Base-by-base conservation (phyloP, 2,888 invertebrate genomes). In the Mimachlamys varia region DNA sequence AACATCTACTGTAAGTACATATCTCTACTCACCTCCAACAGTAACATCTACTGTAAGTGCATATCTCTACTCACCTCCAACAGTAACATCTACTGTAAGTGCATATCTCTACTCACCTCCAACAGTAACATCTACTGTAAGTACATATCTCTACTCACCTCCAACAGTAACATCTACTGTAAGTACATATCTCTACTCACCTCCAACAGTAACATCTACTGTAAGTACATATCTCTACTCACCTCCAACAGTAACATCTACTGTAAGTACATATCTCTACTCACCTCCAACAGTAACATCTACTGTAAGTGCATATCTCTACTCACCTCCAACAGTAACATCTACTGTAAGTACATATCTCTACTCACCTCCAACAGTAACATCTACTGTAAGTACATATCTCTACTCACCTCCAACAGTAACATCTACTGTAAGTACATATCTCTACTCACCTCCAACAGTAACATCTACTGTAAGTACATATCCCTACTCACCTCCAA, bases 111-210 rank as follows among this genome's bases (percentile, higher is more conserved):
- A 13, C 96, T 98, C 89, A 97, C 97, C 0, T 97, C 98, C 3
- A 97, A 98, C 96, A 98, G 97, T 93, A 96, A 97, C 91, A 96
- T 96, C 37, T 97, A n/a, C n/a, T n/a, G n/a, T n/a, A n/a, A n/a
- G n/a, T n/a, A n/a, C n/a, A n/a, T 98, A 12, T 98, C 98, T 0
- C 97, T 98, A 13, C 96, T 98, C 89, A 97, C 97, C 0, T 97
- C 98, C 3, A 97, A 98, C 96, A 98, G 97, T 93, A 96, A 97
- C 91, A 96, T 96, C 37, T 97, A n/a, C n/a, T n/a, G n/a, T n/a
- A n/a, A n/a, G n/a, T n/a, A n/a, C n/a, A n/a, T 98, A 12, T 98
- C 98, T 0, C 97, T 98, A 13, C 96, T 98, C 89, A 97, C 97
- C 0, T 97, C 98, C 3, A 97, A 98, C 96, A 98, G 97, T 93